Evolutionary conservation across 2,888 invertebrate species (phyloP).

Genomic region (Pyrocoelia pectoralis): DNA sequence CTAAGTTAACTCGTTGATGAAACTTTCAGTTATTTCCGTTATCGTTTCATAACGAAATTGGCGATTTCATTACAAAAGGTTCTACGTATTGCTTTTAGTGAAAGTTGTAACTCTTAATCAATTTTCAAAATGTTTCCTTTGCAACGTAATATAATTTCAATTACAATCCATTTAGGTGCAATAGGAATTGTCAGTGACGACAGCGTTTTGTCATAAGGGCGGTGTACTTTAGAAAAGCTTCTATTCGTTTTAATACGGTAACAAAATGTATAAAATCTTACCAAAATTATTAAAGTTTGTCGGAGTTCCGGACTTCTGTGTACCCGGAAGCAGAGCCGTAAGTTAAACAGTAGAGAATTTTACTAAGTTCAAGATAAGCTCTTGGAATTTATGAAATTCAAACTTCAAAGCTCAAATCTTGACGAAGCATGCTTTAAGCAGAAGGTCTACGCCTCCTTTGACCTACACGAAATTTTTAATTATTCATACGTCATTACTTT

Average conservation of each 20-base stretch:
- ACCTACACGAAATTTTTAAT: conserved; percentile 34
- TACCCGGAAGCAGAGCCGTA: conserved; percentile 37
- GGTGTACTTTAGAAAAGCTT: not conserved
- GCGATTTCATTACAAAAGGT: conserved; percentile 31
- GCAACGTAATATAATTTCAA: conserved; percentile 9
- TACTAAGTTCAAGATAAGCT: conserved; percentile 39
- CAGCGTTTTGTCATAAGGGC: not conserved
- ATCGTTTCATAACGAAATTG: conserved; percentile 39
- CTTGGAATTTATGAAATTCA: conserved; percentile 38
- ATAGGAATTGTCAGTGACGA: not conserved
- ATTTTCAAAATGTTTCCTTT: conserved; percentile 23
- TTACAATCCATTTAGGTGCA: conserved; percentile 6
- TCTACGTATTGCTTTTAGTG: conserved; percentile 31
- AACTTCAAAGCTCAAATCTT: conserved; percentile 37
- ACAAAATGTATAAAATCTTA: conserved; percentile 18
- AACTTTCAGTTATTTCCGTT: conserved; percentile 44
- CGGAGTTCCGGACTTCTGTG: conserved; percentile 30
- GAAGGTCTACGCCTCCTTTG: conserved; percentile 25
- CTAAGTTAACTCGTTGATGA: conserved; percentile 42
- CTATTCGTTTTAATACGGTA: not conserved
- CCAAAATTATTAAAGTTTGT: conserved; percentile 32
- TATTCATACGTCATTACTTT: conserved; percentile 33
- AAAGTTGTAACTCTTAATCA: conserved; percentile 32
- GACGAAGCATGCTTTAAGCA: conserved; percentile 26
- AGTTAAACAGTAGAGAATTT: conserved; percentile 38